phyloP scores from a whole-genome alignment of 2,113 vertebrate genomes.

The Sus scrofa region DNA sequence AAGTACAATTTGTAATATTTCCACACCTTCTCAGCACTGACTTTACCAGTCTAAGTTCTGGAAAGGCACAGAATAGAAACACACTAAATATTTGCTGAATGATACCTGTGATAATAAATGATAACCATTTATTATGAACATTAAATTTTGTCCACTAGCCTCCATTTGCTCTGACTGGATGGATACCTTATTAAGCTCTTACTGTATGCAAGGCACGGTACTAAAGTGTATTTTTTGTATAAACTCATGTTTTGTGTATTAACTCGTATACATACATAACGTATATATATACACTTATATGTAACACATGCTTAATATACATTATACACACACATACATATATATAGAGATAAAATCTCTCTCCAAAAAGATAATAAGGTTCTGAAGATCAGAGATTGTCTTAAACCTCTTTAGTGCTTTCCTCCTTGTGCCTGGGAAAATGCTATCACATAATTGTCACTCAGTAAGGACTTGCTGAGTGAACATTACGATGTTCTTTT shows the following conservation, averaged over 20 bases:
- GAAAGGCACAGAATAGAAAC: neutral
- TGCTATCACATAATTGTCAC: neutral
- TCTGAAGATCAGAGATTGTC: neutral
- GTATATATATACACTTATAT: neutral
- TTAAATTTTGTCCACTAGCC: neutral
- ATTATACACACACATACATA: neutral
- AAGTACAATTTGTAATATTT: neutral
- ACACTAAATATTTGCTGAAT: conserved; percentile 23
- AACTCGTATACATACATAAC: neutral
- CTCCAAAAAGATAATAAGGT: neutral
- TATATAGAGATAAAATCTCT: neutral
- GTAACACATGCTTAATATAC: neutral
- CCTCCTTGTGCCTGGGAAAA: neutral
- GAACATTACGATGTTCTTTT: conserved; percentile 30
- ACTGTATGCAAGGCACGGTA: neutral
- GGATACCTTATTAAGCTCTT: neutral
- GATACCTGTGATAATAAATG: conserved; percentile 13
- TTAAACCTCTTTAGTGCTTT: neutral
- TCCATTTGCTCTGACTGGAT: neutral
- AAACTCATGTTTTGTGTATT: neutral
- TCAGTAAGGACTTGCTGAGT: neutral
- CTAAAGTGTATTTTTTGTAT: neutral
- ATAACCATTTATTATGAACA: neutral
- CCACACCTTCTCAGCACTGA: neutral
- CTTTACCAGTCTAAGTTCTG: conserved; percentile 26